A percentile compares a stretch with the other conserved stretches of the same genome.
Conservation (phyloP, 2,888 invertebrate species). For the Nephrotoma appendiculata region DNA sequence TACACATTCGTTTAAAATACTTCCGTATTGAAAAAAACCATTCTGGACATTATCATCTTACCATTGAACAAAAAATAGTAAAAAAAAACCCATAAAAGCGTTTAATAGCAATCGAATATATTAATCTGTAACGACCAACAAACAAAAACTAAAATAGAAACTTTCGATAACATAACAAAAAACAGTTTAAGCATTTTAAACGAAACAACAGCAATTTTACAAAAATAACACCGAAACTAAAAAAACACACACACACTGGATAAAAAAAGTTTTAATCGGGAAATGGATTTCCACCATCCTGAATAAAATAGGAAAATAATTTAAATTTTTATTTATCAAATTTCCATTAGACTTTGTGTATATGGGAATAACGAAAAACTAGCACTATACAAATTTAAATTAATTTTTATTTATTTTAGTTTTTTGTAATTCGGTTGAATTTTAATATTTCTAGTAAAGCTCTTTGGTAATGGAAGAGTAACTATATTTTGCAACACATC, state of each 20-base stretch:
- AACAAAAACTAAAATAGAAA: not conserved
- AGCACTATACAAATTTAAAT: not conserved
- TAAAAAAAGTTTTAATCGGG: not conserved
- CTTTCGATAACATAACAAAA: not conserved
- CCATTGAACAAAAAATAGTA: not conserved
- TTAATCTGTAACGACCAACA: not conserved
- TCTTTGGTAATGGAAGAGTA: not conserved
- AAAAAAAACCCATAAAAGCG: not conserved
- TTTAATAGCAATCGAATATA: not conserved
- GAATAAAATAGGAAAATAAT: not conserved
- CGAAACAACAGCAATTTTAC: not conserved
- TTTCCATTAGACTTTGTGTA: not conserved
- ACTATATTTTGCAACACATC: not conserved
- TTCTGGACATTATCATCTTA: not conserved
- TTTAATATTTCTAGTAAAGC: not conserved
- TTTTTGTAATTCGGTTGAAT: not conserved
- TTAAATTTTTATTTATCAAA: not conserved
- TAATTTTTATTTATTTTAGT: not conserved
- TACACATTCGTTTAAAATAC: not conserved
- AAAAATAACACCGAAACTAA: not conserved
- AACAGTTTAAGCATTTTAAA: not conserved
- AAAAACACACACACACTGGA: not conserved
- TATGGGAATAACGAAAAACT: not conserved
- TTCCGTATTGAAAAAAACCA: not conserved
- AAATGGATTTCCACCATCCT: not conserved